Percentiles rank a stretch among this genome's conserved stretches.
phyloP scores from a whole-genome alignment of 2,113 vertebrate genomes.

The Jaculus jaculus region DNA sequence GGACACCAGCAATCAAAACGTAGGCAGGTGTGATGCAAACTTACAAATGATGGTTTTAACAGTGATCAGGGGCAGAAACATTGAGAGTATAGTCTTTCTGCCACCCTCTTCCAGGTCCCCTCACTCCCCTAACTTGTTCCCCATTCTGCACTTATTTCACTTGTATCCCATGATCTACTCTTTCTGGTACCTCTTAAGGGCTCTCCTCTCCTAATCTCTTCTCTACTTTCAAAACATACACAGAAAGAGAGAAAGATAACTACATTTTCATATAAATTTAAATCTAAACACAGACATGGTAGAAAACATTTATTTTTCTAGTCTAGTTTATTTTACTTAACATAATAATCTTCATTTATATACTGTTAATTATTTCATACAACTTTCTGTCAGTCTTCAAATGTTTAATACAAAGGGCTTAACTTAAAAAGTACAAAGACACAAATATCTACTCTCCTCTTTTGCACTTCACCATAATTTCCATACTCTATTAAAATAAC shows the following conservation, averaged over 20 bases:
- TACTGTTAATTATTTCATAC: background rate
- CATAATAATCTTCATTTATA: background rate
- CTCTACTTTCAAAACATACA: background rate
- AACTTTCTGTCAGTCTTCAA: background rate
- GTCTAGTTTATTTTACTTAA: background rate
- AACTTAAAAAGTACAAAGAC: background rate
- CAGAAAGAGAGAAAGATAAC: no score
- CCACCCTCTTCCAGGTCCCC: no score
- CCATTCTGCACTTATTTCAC: no score
- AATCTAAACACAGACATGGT: background rate
- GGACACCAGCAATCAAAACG: background rate
- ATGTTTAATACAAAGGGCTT: background rate
- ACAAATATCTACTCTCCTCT: background rate
- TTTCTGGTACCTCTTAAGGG: background rate
- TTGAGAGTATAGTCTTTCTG: no score
- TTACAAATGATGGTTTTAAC: no score
- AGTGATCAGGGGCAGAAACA: no score
- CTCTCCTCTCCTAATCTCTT: no score
- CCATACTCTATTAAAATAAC: background rate
- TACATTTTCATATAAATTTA: no score
- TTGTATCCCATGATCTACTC: no score
- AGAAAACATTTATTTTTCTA: background rate
- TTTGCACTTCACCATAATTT: background rate
- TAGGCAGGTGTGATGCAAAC: background rate
- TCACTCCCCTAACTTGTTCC: no score